These are phyloP conservation scores for Xylophagus ater DNA, from an alignment of 2,888 invertebrate genomes.

Conservation along the genomic window DNA sequence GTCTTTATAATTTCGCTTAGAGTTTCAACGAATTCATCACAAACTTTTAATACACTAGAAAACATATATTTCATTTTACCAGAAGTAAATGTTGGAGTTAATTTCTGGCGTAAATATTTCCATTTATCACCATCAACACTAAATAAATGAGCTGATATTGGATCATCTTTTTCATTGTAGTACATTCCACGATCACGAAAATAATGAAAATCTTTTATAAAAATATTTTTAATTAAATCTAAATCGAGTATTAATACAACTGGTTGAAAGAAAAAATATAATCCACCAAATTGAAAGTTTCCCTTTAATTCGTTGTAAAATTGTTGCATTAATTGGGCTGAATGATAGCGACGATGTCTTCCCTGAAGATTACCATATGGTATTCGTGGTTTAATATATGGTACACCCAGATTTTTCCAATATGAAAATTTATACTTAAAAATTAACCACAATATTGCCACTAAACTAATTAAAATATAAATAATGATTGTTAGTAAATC, in stretches of 20 bases:
- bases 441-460: too few species aligned
- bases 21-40: constrained; percentile 20
- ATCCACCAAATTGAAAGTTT: constrained; percentile 24
- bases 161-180: constrained; percentile 33
- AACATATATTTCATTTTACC: constrained; percentile 42
- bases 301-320: constrained; percentile 26
- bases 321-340: constrained; percentile 19
- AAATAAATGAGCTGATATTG: constrained; percentile 34
- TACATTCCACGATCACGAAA: constrained; percentile 33
- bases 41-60: constrained; percentile 23
- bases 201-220: constrained; percentile 35
- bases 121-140: constrained; percentile 37
- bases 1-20: constrained; percentile 18
- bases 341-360: constrained; percentile 11
- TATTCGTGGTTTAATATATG: too few species aligned
- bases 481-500: too few species aligned
- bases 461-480: too few species aligned
- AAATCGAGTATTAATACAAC: constrained; percentile 27
- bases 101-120: constrained; percentile 38
- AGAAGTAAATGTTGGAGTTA: constrained; percentile 42
- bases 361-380: too few species aligned
- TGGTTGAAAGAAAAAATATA: constrained; percentile 25
- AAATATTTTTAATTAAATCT: constrained; percentile 27
- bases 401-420: too few species aligned
- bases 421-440: too few species aligned